Evolutionary conservation across 2,888 invertebrate genomes (phyloP).

Genomic region (Drosophila barbarae): DNA sequence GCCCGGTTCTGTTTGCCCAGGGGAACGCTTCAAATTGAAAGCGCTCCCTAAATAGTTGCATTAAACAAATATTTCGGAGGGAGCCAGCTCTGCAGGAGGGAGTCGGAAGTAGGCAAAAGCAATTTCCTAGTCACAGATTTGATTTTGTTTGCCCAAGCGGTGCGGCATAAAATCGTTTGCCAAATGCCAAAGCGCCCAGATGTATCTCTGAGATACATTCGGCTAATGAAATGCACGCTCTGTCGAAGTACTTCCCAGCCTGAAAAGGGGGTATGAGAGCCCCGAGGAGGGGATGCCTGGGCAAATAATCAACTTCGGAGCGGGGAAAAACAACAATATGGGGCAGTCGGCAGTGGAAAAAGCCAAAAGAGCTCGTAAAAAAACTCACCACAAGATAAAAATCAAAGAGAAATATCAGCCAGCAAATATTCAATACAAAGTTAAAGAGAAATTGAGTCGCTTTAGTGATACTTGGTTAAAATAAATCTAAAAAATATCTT

Average conservation of each 20-base stretch:
- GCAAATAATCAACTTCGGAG: conserved; percentile 49
- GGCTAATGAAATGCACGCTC: conserved; percentile 60
- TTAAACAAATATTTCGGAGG: conserved; percentile 36
- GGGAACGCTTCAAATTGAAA: conserved; percentile 33
- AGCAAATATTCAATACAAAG: conserved; percentile 35
- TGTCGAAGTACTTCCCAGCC: conserved; percentile 4
- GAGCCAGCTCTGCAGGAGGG: neutral
- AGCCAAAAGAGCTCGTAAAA: conserved; percentile 49
- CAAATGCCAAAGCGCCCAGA: conserved; percentile 26
- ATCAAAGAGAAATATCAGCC: conserved; percentile 43
- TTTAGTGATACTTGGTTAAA: neutral
- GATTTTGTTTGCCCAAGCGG: conserved; percentile 46
- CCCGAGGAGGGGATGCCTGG: conserved; percentile 12
- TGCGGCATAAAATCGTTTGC: conserved; percentile 41
- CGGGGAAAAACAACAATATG: conserved; percentile 32
- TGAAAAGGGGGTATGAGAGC: neutral
- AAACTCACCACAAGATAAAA: conserved; percentile 50
- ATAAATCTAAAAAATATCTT: neutral
- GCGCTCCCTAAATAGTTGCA: conserved; percentile 45
- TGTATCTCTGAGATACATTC: conserved; percentile 51
- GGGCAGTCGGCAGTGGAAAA: conserved; percentile 17
- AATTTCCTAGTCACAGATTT: conserved; percentile 59
- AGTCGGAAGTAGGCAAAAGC: conserved; percentile 47
- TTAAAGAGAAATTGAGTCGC: neutral
- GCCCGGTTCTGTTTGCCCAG: conserved; percentile 3